These are phyloP conservation scores for Heliopora coerulea DNA, from an alignment of 92 coral and sea anemone genomes.

Conservation along the genomic window DNA sequence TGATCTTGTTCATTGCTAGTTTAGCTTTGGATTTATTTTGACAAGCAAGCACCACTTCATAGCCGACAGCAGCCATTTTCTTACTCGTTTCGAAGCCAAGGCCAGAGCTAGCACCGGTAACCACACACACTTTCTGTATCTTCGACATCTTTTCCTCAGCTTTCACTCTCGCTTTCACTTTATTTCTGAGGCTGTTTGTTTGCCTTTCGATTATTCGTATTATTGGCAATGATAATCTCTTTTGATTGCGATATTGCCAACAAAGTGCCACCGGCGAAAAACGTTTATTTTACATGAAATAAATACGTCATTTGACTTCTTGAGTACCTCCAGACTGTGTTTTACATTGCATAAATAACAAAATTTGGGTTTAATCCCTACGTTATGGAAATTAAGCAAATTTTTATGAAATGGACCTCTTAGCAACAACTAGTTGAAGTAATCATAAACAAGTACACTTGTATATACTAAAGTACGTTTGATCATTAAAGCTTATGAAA, in stretches of 20 bases:
- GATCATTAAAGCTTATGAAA: no score
- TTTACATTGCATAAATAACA: no score
- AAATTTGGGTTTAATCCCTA: no score
- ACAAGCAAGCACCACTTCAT: slow-evolving; percentile 55
- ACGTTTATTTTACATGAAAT: background rate
- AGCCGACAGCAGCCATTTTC: slow-evolving; percentile 55
- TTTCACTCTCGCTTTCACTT: background rate
- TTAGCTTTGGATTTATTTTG: slow-evolving; percentile 36
- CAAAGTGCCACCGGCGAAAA: background rate
- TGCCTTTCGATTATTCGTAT: no score
- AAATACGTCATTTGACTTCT: background rate
- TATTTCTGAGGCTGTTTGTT: background rate
- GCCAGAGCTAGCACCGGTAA: slow-evolving; percentile 60
- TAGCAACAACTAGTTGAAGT: no score
- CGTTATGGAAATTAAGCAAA: no score
- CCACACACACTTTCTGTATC: slow-evolving; percentile 47
- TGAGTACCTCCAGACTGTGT: no score
- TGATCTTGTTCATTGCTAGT: slow-evolving; percentile 44
- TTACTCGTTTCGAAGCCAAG: slow-evolving; percentile 55
- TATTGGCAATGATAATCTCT: background rate
- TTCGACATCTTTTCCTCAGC: slow-evolving; percentile 3
- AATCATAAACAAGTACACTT: no score
- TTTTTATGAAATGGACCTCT: no score
- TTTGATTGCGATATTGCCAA: background rate
- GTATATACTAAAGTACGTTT: no score